These are phyloP conservation scores for Solen grandis DNA, from an alignment of 1,140 invertebrate species.

Conservation along the genomic window DNA sequence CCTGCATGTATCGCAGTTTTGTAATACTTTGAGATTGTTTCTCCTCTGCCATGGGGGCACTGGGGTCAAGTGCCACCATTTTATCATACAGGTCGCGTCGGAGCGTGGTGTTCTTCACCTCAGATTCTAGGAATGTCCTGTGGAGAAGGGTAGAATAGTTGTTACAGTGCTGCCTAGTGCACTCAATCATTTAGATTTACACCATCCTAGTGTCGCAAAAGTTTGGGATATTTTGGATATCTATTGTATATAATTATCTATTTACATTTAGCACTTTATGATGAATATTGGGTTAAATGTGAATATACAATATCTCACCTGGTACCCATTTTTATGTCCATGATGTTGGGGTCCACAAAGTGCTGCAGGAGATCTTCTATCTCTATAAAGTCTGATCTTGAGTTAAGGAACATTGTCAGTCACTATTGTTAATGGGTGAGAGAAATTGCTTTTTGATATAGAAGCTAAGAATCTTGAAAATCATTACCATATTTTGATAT, in stretches of 20 bases:
- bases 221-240: no score
- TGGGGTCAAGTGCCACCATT: slow-evolving; percentile 96
- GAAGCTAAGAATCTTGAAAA: background rate
- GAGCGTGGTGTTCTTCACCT: slow-evolving; percentile 88
- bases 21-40: slow-evolving; percentile 94
- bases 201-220: no score
- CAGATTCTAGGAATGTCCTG: slow-evolving; percentile 94
- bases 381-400: slow-evolving; percentile 87
- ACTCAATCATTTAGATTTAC: no score
- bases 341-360: slow-evolving; percentile 95
- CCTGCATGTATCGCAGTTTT: slow-evolving; percentile 98
- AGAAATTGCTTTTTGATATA: no score
- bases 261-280: background rate
- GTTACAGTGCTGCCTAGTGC: no score
- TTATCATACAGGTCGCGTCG: slow-evolving; percentile 96
- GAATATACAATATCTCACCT: slow-evolving; percentile 64
- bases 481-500: background rate
- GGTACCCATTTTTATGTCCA: slow-evolving; percentile 96
- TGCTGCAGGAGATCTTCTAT: slow-evolving; percentile 96
- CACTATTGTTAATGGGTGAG: no score
- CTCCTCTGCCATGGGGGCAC: slow-evolving; percentile 95
- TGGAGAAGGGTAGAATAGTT: no score
- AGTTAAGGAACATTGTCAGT: slow-evolving; percentile 50
- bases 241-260: background rate
- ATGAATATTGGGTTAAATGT: no score